phyloP scores from a whole-genome alignment of 2,797 vertebrate species.

The Mionectes olivaceus region DNA sequence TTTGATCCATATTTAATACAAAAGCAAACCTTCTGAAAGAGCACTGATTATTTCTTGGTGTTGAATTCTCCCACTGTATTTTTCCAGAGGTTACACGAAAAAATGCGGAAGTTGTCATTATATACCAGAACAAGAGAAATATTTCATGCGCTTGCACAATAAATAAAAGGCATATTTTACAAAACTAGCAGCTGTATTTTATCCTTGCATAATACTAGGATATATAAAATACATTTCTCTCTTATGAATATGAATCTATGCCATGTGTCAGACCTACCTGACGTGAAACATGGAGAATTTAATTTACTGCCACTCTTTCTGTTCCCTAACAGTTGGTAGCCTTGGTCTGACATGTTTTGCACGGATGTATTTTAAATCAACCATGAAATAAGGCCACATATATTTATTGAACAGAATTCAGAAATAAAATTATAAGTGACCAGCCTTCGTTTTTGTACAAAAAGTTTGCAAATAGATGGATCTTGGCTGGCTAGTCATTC shows the following conservation, averaged over 20 bases:
- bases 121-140: background rate
- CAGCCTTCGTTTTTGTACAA: background rate
- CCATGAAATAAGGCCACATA: background rate
- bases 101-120: background rate
- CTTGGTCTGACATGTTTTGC: background rate
- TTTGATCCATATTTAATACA: background rate
- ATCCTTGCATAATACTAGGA: background rate
- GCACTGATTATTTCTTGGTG: background rate
- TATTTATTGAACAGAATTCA: background rate
- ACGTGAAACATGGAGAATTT: background rate
- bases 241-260: background rate
- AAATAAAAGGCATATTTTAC: background rate
- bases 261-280: background rate
- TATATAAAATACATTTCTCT: background rate
- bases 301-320: background rate
- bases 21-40: background rate
- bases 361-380: background rate
- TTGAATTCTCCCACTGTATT: background rate
- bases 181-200: background rate
- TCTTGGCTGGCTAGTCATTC: background rate
- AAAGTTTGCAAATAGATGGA: background rate
- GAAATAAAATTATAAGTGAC: background rate
- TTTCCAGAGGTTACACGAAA: background rate
- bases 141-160: background rate
- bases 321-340: background rate